Percentiles rank a stretch among this genome's conserved stretches.
phyloP scores from a whole-genome alignment of 92 coral and sea anemone species.

The Porites cylindrica region DNA sequence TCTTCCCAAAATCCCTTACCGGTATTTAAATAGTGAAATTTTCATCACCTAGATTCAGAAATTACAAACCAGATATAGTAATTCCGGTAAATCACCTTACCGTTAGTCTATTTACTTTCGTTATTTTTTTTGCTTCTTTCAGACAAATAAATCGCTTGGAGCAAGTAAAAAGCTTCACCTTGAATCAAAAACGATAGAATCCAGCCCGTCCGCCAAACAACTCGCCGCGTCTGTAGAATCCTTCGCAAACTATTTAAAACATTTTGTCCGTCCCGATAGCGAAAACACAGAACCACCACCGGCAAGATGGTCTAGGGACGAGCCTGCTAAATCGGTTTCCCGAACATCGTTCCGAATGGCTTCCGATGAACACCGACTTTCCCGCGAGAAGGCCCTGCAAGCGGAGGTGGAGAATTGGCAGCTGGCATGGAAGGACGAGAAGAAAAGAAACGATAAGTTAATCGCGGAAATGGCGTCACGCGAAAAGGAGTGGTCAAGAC shows the following conservation, averaged over 20 bases:
- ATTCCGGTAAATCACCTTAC: not conserved
- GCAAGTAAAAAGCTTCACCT: conserved; percentile 41
- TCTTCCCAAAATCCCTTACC: no score
- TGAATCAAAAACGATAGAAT: conserved; percentile 22
- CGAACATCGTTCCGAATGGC: conserved; percentile 68
- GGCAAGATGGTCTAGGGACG: conserved; percentile 88
- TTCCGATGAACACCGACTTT: conserved; percentile 77
- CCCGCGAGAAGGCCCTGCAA: conserved; percentile 88
- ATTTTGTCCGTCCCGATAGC: conserved; percentile 78
- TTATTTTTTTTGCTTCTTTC: not conserved
- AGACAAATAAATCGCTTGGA: conserved; percentile 48
- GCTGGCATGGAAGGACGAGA: conserved; percentile 94
- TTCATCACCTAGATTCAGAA: no score
- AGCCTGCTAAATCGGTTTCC: conserved; percentile 72
- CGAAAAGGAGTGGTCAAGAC: conserved; percentile 88
- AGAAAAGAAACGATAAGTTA: conserved; percentile 87
- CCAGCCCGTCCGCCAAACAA: conserved; percentile 44
- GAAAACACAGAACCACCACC: conserved; percentile 75
- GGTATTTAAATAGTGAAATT: no score
- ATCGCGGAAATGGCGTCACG: conserved; percentile 86
- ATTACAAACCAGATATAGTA: no score
- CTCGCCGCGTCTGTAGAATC: conserved; percentile 94
- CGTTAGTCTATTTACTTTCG: not conserved
- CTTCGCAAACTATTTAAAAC: conserved; percentile 92
- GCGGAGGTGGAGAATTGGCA: conserved; percentile 96